Percentiles rank a stretch among this genome's conserved stretches.
These are phyloP conservation scores for Poeciliopsis infans DNA, from an alignment of 2,797 vertebrate species.

Conservation along the genomic window DNA sequence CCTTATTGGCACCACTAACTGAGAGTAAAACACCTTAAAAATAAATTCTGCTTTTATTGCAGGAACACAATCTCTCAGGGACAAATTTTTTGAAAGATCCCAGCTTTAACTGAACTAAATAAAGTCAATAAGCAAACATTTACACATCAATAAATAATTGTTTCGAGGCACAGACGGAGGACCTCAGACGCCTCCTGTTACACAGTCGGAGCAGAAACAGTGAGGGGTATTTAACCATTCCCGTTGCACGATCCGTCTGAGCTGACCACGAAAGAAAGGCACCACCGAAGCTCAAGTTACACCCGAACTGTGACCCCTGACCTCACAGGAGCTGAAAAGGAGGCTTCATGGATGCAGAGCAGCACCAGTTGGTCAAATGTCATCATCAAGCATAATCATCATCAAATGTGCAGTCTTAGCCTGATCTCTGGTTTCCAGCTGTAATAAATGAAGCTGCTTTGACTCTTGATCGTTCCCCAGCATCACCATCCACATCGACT, in stretches of 20 bases:
- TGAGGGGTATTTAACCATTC: not conserved
- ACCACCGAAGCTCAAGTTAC: not conserved
- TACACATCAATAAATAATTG: not conserved
- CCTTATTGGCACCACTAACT: not conserved
- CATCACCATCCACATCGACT: not conserved
- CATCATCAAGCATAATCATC: too few species aligned
- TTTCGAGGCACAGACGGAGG: not conserved
- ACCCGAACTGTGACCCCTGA: not conserved
- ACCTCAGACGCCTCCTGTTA: not conserved
- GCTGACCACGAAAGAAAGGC: not conserved
- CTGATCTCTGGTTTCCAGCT: too few species aligned
- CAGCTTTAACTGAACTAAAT: not conserved
- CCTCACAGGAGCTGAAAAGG: not conserved
- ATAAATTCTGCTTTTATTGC: not conserved
- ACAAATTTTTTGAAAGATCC: not conserved
- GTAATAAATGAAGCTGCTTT: not conserved
- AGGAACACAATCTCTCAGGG: not conserved
- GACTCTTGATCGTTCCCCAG: not conserved
- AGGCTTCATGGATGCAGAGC: not conserved
- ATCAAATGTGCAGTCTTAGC: too few species aligned
- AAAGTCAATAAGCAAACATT: not conserved
- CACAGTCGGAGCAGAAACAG: not conserved
- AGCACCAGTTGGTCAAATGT: not conserved
- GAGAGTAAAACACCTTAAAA: not conserved
- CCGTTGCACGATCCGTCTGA: not conserved